Evolutionary conservation across 2,113 vertebrate species (phyloP).

Genomic region (Pterophyllum scalare): DNA sequence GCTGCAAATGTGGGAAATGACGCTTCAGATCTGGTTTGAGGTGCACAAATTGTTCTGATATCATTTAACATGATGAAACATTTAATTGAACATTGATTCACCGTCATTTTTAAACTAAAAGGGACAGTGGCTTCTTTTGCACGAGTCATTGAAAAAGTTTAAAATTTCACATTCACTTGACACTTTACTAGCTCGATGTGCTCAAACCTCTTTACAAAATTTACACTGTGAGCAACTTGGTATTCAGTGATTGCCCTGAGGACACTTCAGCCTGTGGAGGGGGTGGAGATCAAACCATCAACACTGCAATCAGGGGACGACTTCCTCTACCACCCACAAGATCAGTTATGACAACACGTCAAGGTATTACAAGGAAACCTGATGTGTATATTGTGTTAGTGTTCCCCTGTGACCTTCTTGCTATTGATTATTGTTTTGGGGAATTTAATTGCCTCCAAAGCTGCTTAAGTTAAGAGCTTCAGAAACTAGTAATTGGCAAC

Average conservation of each 20-base stretch:
- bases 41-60: not conserved
- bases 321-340: not conserved
- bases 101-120: not conserved
- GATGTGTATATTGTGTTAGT: not conserved
- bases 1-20: not conserved
- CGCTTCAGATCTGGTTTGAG: not conserved
- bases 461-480: slow-evolving; percentile 48
- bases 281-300: not conserved
- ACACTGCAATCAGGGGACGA: not conserved
- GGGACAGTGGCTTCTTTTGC: not conserved
- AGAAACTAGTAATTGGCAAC: not conserved
- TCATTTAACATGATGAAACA: not conserved
- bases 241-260: not conserved
- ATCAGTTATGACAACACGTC: not conserved
- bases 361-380: not conserved
- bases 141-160: not conserved
- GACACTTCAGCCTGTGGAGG: not conserved
- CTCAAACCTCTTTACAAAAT: not conserved
- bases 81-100: not conserved
- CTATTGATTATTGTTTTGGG: slow-evolving; percentile 15
- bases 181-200: not conserved
- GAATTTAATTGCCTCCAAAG: not conserved
- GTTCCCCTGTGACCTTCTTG: not conserved
- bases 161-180: not conserved
- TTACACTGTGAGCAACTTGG: not conserved